A percentile compares a stretch with the other conserved stretches of the same genome.
Evolutionary conservation across 2,888 invertebrate species (phyloP).

Genomic region (Rhagium mordax): DNA sequence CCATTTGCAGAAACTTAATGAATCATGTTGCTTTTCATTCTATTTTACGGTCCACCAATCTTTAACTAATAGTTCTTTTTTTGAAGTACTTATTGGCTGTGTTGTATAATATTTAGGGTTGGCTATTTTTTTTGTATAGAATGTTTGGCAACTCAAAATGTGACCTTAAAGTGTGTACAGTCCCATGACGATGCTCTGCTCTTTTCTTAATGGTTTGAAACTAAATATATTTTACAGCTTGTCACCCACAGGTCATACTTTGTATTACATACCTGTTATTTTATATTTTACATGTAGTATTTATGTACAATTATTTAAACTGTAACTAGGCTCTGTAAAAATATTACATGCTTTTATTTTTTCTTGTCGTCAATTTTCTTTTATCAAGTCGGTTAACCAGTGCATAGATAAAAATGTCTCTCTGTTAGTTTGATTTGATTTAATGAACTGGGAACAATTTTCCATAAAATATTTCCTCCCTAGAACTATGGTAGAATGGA

Average conservation of each 20-base stretch:
- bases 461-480: background rate
- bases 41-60: constrained; percentile 48
- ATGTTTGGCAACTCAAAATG: constrained; percentile 34
- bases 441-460: constrained; percentile 15
- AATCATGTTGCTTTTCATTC: constrained; percentile 48
- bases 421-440: background rate
- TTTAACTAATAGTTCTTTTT: constrained; percentile 35
- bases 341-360: constrained; percentile 45
- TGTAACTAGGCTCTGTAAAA: constrained; percentile 45
- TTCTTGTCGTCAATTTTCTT: constrained; percentile 9
- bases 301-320: constrained; percentile 50
- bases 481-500: constrained; percentile 4
- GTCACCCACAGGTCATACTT: constrained; percentile 55
- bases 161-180: constrained; percentile 30
- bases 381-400: constrained; percentile 3
- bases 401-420: background rate
- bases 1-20: constrained; percentile 40
- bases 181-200: constrained; percentile 45
- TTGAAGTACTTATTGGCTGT: constrained; percentile 63
- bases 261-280: constrained; percentile 55
- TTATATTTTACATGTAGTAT: constrained; percentile 52
- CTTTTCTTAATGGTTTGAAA: constrained; percentile 55
- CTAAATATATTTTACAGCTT: constrained; percentile 58
- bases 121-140: constrained; percentile 31
- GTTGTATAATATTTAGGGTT: constrained; percentile 53